A percentile compares a stretch with the other conserved stretches of the same genome.
These are phyloP conservation scores for Nyctalus aviator DNA, from an alignment of 2,797 vertebrate genomes.

Conservation along the genomic window DNA sequence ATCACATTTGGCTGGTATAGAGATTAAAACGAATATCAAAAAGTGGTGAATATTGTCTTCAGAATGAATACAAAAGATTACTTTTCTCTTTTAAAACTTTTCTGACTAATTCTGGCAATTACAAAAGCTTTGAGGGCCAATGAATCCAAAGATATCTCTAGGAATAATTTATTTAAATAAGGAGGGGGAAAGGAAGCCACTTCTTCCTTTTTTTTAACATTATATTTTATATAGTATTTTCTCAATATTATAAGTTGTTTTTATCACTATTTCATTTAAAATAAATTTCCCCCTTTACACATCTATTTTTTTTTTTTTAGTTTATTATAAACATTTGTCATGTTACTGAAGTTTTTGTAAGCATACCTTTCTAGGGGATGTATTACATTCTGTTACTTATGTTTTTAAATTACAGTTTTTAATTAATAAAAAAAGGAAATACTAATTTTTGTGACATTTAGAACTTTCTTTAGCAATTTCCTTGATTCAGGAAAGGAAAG, in stretches of 20 bases:
- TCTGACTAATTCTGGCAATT: slow-evolving; percentile 43
- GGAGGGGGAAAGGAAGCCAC: background rate
- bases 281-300: slow-evolving; percentile 44
- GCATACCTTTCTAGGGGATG: background rate
- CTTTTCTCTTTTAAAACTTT: background rate
- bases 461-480: background rate
- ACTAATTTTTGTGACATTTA: slow-evolving; percentile 29
- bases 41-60: background rate
- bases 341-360: slow-evolving; percentile 17
- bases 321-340: slow-evolving; percentile 37
- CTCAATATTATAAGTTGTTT: background rate
- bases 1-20: slow-evolving; percentile 15
- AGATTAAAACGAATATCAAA: slow-evolving; percentile 9
- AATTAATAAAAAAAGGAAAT: slow-evolving; percentile 50
- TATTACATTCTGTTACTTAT: background rate
- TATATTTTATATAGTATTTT: too few relatives aligned
- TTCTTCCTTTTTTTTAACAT: too few relatives aligned
- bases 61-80: background rate
- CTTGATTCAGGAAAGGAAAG: background rate
- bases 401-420: slow-evolving; percentile 25
- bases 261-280: slow-evolving; percentile 33
- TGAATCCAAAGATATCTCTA: background rate
- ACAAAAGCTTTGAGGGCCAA: background rate
- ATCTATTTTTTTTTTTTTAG: background rate
- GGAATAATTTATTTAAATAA: slow-evolving; percentile 53